Conservation (phyloP, 2,888 invertebrate genomes). For the Camptogramma bilineatum region DNA sequence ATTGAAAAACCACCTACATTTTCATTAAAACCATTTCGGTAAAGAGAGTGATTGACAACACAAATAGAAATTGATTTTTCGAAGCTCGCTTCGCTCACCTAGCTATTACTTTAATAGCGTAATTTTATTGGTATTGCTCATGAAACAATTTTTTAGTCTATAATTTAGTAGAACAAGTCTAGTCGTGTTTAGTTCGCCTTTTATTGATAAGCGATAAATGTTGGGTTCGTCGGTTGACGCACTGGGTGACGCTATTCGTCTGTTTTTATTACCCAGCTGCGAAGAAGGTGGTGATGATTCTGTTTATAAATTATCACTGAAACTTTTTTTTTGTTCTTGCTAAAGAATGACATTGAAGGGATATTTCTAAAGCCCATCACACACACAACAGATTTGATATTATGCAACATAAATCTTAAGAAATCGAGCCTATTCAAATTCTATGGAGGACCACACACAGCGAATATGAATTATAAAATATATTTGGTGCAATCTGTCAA, state of each 20-base stretch:
- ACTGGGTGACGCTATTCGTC: slow-evolving; percentile 17
- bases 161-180: slow-evolving; percentile 48
- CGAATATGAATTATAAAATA: too few relatives aligned
- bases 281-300: too few relatives aligned
- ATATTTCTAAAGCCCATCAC: too few relatives aligned
- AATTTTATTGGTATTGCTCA: slow-evolving; percentile 54
- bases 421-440: too few relatives aligned
- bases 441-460: too few relatives aligned
- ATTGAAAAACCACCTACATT: too few relatives aligned
- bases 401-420: too few relatives aligned
- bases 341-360: too few relatives aligned
- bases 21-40: neutral
- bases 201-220: slow-evolving; percentile 23
- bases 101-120: slow-evolving; percentile 51
- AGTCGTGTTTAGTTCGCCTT: slow-evolving; percentile 24
- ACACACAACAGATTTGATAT: too few relatives aligned
- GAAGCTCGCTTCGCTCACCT: slow-evolving; percentile 40
- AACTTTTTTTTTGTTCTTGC: too few relatives aligned
- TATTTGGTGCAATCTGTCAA: too few relatives aligned
- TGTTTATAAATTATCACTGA: too few relatives aligned
- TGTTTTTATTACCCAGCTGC: neutral
- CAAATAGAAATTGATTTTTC: slow-evolving; percentile 43
- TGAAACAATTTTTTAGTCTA: slow-evolving; percentile 45
- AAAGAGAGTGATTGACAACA: slow-evolving; percentile 2
- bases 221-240: slow-evolving; percentile 15